phyloP scores from a whole-genome alignment of 2,797 vertebrate genomes.

The Enteromius mattozi region DNA sequence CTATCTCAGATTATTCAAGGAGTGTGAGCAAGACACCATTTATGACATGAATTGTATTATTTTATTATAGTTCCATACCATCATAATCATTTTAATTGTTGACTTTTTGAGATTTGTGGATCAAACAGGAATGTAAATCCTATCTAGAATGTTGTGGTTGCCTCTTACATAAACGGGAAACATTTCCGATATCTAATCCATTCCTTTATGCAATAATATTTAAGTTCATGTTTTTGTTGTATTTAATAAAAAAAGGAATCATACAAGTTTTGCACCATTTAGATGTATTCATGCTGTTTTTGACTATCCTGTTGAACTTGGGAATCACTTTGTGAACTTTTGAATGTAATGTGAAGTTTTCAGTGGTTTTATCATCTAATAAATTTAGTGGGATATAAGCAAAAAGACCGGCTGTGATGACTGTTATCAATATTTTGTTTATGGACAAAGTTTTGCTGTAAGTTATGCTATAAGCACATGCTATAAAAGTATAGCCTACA shows the following conservation, averaged over 20 bases:
- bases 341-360: slow-evolving; percentile 41
- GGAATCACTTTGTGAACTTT: slow-evolving; percentile 29
- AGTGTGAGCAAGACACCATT: slow-evolving; percentile 7
- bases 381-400: slow-evolving; percentile 22
- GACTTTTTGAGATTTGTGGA: slow-evolving; percentile 1
- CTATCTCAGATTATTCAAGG: not conserved
- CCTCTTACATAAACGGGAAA: slow-evolving; percentile 16
- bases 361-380: slow-evolving; percentile 19
- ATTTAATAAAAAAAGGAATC: slow-evolving; percentile 11
- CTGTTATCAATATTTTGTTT: not conserved
- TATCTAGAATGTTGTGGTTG: not conserved
- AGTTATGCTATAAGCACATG: too few species aligned
- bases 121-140: slow-evolving; percentile 7
- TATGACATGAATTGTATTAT: slow-evolving; percentile 10
- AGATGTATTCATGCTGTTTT: slow-evolving; percentile 18
- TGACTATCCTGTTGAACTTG: slow-evolving; percentile 34
- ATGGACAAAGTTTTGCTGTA: too few species aligned
- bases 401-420: not conserved
- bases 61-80: not conserved
- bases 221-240: slow-evolving; percentile 16
- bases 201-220: slow-evolving; percentile 22
- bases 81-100: not conserved
- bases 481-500: too few species aligned
- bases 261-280: slow-evolving; percentile 2
- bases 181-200: not conserved